phyloP scores from a whole-genome alignment of 2,113 vertebrate genomes.

The Psilopsiagon aymara region DNA sequence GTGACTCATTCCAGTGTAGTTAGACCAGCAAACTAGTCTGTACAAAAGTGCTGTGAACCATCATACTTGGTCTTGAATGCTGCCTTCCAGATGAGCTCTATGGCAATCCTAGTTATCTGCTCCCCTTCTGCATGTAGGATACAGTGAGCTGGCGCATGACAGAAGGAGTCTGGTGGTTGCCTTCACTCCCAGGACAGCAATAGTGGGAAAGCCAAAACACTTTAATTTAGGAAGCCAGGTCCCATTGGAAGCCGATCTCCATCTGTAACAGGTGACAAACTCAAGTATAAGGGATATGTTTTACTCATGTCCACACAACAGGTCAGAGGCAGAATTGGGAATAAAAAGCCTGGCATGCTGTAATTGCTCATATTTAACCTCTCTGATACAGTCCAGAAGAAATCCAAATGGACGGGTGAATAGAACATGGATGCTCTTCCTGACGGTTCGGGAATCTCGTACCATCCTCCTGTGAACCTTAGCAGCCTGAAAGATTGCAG shows the following conservation, averaged over 20 bases:
- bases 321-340: neutral
- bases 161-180: neutral
- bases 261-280: neutral
- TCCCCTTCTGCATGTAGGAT: neutral
- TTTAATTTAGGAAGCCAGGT: neutral
- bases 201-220: neutral
- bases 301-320: neutral
- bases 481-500: neutral
- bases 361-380: neutral
- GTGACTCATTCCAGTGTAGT: rapidly evolving
- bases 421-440: rapidly evolving
- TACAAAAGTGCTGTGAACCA: neutral
- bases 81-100: neutral
- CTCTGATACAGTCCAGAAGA: neutral
- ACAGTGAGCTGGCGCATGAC: neutral
- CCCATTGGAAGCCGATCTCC: neutral
- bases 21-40: neutral
- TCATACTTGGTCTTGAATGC: neutral
- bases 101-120: neutral
- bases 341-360: neutral
- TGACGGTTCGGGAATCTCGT: neutral
- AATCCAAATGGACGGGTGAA: neutral
- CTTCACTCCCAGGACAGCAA: neutral
- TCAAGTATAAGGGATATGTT: neutral
- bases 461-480: neutral